phyloP scores from a whole-genome alignment of 2,888 invertebrate genomes.

The Cynaeus angustus region DNA sequence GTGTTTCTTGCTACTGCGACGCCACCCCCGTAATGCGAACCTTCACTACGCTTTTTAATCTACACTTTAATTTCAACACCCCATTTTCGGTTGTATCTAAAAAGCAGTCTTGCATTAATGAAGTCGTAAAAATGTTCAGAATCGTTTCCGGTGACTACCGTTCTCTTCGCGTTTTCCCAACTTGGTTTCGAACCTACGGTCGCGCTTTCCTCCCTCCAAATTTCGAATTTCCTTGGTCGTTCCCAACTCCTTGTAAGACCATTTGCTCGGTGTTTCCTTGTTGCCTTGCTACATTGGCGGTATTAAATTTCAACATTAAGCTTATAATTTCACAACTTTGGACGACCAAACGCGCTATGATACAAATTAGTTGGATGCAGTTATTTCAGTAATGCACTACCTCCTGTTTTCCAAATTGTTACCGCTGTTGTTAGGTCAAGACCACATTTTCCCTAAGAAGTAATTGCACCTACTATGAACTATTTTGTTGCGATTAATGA shows the following conservation, averaged over 20 bases:
- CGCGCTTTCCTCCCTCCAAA: slow-evolving; percentile 39
- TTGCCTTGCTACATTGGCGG: slow-evolving; percentile 46
- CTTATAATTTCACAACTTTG: slow-evolving; percentile 49
- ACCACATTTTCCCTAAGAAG: not conserved
- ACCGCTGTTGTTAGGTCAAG: slow-evolving; percentile 13
- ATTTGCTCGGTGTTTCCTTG: slow-evolving; percentile 46
- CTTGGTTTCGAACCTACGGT: slow-evolving; percentile 22
- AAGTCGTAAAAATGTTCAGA: slow-evolving; percentile 69
- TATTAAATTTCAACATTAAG: slow-evolving; percentile 49
- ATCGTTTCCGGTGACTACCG: slow-evolving; percentile 50
- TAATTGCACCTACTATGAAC: too few species aligned
- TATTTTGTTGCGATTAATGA: too few species aligned
- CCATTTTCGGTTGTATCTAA: slow-evolving; percentile 69
- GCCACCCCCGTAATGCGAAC: slow-evolving; percentile 60
- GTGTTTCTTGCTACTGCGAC: slow-evolving; percentile 60
- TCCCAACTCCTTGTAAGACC: slow-evolving; percentile 52
- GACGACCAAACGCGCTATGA: slow-evolving; percentile 41
- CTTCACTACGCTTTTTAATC: slow-evolving; percentile 69
- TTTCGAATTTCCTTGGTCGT: slow-evolving; percentile 54
- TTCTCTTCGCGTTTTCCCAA: slow-evolving; percentile 28
- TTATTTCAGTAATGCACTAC: slow-evolving; percentile 33
- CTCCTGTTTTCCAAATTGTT: slow-evolving; percentile 13
- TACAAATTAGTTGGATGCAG: slow-evolving; percentile 46
- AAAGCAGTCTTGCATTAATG: slow-evolving; percentile 69
- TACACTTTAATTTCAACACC: slow-evolving; percentile 71